Base-by-base conservation (phyloP, 2,113 vertebrate genomes). In the Takifugu flavidus region DNA sequence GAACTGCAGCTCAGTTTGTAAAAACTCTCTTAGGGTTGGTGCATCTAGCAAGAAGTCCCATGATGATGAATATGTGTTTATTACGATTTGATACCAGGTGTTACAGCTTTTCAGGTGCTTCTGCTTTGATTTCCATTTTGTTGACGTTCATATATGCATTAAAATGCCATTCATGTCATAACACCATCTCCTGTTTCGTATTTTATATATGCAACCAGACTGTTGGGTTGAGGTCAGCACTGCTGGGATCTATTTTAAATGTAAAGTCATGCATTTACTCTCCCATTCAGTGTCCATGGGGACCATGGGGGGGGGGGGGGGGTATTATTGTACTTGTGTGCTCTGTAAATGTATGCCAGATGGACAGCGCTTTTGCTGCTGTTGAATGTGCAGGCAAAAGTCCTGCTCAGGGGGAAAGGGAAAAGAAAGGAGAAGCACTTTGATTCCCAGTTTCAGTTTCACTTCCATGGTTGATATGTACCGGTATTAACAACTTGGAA, bases 271-370 rank as follows among this genome's bases (percentile, higher is more conserved):
- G 73, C 67, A 44, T 80, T 83, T 70, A 70, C 81, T 83, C 84
- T 81, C 83, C 82, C 84, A 83, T 78, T 76, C 52, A 13, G 67
- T 71, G 75, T 83, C 83, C 67, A 79, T 66, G 53, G 69, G 77
- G 78, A 83, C 65, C 75, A n/a, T 78, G 82, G 59, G 54, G 54
- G n/a, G 20, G 20, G 20, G 20, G 20, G 20, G 20, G 59, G 73
- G 84, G 85, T 86, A 80, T 88, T 83, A 83, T 82, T 83, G 77
- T 67, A 66, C 71, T 86, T 87, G 79, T 82, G 76, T 80, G 70
- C 82, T 80, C 68, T 85, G 84, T 80, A 85, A 88, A 86, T 86
- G 70, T 85, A 75, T 83, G 82, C 87, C 81, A 88, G 84, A 87
- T 90, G 88, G 86, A 83, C 66, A 6, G 56, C 59, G 72, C 70